Evolutionary conservation across 2,113 vertebrate species (phyloP).

Genomic region (Brevimyrus niger): DNA sequence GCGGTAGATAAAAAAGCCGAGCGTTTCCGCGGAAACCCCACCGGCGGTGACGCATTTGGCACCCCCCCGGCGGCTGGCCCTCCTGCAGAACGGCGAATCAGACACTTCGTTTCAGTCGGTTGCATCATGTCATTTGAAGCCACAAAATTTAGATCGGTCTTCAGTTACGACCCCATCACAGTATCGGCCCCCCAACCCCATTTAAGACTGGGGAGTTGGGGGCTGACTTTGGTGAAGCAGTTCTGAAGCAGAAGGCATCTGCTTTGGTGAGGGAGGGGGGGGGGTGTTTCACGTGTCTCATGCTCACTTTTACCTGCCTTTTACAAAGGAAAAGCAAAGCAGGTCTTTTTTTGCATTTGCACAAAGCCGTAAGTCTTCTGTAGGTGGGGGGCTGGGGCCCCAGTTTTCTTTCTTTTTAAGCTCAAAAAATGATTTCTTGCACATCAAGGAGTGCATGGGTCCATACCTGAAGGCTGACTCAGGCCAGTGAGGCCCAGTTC

Average conservation of each 20-base stretch:
- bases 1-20: not conserved
- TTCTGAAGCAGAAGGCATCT: not conserved
- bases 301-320: not conserved
- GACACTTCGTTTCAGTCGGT: not conserved
- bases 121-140: slow-evolving; percentile 12
- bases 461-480: not conserved
- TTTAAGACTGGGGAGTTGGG: not conserved
- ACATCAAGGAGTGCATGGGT: not conserved
- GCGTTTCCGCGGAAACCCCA: not conserved
- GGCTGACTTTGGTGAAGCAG: not conserved
- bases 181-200: not conserved
- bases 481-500: not conserved
- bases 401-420: not conserved
- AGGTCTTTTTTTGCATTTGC: not conserved
- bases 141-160: slow-evolving; percentile 1
- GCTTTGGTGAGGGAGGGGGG: not conserved
- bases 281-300: not conserved
- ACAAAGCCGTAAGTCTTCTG: not conserved
- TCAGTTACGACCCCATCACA: not conserved
- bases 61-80: not conserved
- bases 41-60: not conserved
- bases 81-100: not conserved
- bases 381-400: not conserved
- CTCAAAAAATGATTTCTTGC: not conserved
- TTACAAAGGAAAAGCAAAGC: not conserved